These are phyloP conservation scores for Parapristionchus giblindavisi DNA, from an alignment of 2,888 invertebrate genomes.

Conservation along the genomic window DNA sequence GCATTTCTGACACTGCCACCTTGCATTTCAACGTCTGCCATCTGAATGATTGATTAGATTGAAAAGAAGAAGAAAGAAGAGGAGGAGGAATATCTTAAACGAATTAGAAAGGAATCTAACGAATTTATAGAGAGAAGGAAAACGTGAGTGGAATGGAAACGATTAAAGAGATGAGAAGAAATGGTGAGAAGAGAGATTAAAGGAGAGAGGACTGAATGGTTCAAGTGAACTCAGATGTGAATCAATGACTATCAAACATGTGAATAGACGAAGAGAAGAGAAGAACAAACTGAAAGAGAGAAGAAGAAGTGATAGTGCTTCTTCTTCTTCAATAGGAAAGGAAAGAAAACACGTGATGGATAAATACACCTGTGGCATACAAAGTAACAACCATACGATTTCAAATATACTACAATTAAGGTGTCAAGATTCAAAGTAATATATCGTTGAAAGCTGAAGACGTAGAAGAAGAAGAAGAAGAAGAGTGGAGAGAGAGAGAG, in stretches of 20 bases:
- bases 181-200: neutral
- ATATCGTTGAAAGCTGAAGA: slow-evolving; percentile 1
- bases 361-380: too few species aligned
- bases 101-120: neutral
- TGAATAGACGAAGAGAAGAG: slow-evolving; percentile 5
- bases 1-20: slow-evolving; percentile 53
- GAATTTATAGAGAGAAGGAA: slow-evolving; percentile 25
- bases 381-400: too few species aligned
- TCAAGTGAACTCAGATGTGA: too few species aligned
- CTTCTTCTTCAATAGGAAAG: neutral
- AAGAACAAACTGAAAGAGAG: slow-evolving; percentile 21
- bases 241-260: too few species aligned
- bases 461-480: slow-evolving; percentile 7
- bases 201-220: slow-evolving; percentile 15
- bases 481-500: slow-evolving; percentile 6
- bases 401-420: too few species aligned
- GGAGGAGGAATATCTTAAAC: too few species aligned
- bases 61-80: neutral
- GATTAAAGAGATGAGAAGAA: neutral
- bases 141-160: slow-evolving; percentile 30
- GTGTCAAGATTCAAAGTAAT: neutral
- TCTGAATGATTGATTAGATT: slow-evolving; percentile 15
- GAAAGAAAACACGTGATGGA: slow-evolving; percentile 1
- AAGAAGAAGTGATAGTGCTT: neutral
- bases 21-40: slow-evolving; percentile 51